A percentile compares a stretch with the other conserved stretches of the same genome.
Evolutionary conservation across 2,888 invertebrate genomes (phyloP).

Genomic region (Syrphus vitripennis): DNA sequence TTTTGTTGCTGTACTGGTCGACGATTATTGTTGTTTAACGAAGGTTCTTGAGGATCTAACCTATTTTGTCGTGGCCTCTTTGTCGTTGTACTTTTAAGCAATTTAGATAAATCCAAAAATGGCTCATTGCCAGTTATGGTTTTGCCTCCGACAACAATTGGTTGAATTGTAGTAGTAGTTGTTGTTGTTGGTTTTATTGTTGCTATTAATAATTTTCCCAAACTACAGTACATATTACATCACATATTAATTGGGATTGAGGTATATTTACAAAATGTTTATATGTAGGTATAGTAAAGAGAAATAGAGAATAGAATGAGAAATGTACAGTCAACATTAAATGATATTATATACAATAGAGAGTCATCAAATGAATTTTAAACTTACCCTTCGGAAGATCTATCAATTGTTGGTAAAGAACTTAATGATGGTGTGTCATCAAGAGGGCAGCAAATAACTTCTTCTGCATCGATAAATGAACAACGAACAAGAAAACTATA

Average conservation of each 20-base stretch:
- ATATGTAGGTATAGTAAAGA: too few species aligned
- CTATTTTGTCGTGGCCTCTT: background rate
- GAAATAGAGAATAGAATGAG: background rate
- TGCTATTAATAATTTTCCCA: background rate
- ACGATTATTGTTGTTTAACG: background rate
- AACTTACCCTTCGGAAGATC: background rate
- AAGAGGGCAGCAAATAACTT: conserved; percentile 77
- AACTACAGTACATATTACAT: conserved; percentile 1
- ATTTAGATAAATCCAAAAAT: conserved; percentile 73
- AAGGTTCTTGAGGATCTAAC: background rate
- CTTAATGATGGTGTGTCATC: background rate
- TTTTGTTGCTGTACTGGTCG: background rate
- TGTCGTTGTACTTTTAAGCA: conserved; percentile 27
- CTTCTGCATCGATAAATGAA: conserved; percentile 72
- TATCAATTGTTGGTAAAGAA: background rate
- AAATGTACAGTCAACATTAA: conserved; percentile 5
- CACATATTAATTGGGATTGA: too few species aligned
- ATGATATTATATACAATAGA: background rate
- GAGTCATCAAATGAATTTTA: background rate
- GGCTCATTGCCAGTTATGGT: conserved; percentile 53
- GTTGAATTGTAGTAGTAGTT: conserved; percentile 59
- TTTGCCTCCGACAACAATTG: conserved; percentile 60
- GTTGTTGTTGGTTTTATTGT: conserved; percentile 44
- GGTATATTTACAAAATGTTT: background rate
- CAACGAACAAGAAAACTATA: conserved; percentile 74